Percentiles rank a stretch among this genome's conserved stretches.
These are phyloP conservation scores for Triops longicaudatus DNA, from an alignment of 1,140 invertebrate species.

Conservation along the genomic window DNA sequence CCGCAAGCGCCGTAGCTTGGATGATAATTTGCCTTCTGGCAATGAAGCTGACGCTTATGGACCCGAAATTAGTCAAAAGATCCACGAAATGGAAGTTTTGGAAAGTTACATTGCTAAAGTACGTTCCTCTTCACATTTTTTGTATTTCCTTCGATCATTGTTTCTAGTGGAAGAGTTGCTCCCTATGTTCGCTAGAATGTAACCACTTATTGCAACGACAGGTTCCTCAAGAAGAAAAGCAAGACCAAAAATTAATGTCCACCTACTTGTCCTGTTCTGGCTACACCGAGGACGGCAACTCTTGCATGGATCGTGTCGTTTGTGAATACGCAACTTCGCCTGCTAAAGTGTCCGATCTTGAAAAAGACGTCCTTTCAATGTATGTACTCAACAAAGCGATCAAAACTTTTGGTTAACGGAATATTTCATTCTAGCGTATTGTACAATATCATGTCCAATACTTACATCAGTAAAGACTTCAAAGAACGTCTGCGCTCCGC, in stretches of 20 bases:
- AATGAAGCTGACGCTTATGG: constrained; percentile 10
- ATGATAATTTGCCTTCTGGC: not conserved
- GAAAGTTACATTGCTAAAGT: constrained; percentile 27
- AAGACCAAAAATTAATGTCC: constrained; percentile 36
- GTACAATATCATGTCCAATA: constrained; percentile 35
- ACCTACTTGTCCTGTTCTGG: constrained; percentile 37
- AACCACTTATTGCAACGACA: constrained; percentile 36
- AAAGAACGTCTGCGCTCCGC: constrained; percentile 34
- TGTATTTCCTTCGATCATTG: constrained; percentile 18
- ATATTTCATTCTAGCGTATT: constrained; percentile 33
- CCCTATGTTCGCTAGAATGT: constrained; percentile 39
- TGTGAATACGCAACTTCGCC: constrained; percentile 41
- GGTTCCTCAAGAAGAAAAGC: constrained; percentile 38
- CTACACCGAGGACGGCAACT: constrained; percentile 33
- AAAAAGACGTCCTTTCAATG: constrained; percentile 36
- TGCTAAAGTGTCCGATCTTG: constrained; percentile 36
- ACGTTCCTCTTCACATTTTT: not conserved
- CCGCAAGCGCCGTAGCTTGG: constrained; percentile 37
- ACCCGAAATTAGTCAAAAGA: constrained; percentile 23
- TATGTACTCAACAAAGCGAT: constrained; percentile 32
- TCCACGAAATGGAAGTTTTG: constrained; percentile 34
- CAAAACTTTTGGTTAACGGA: constrained; percentile 33
- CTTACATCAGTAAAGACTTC: constrained; percentile 33
- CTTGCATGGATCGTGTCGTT: constrained; percentile 37
- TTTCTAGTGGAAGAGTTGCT: constrained; percentile 27